These are phyloP conservation scores for Torymus tubicola DNA, from an alignment of 2,888 invertebrate genomes.

Conservation along the genomic window DNA sequence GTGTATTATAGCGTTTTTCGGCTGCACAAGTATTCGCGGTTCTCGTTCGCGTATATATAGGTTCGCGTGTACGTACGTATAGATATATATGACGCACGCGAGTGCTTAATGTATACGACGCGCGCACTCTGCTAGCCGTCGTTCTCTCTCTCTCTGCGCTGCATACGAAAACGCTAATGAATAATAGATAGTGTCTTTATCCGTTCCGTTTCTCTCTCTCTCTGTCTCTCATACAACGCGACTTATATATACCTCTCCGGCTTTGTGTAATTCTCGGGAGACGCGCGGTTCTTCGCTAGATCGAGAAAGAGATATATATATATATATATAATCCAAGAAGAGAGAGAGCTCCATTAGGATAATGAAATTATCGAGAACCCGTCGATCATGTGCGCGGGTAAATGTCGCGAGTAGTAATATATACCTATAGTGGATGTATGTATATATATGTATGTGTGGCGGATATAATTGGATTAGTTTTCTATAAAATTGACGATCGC, in stretches of 20 bases:
- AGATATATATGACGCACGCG: slow-evolving; percentile 33
- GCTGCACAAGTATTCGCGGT: slow-evolving; percentile 12
- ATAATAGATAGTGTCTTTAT: slow-evolving; percentile 62
- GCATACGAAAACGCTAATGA: slow-evolving; percentile 65
- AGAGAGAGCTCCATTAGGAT: slow-evolving; percentile 33
- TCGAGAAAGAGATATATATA: neutral
- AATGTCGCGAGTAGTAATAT: too few species aligned
- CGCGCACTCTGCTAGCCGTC: too few species aligned
- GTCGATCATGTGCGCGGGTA: slow-evolving; percentile 20
- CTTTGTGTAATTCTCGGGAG: neutral
- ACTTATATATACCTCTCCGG: neutral
- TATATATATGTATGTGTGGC: too few species aligned
- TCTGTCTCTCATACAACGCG: neutral
- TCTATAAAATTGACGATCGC: too few species aligned
- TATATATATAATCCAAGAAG: slow-evolving; percentile 28
- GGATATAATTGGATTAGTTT: too few species aligned
- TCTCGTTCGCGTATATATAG: too few species aligned
- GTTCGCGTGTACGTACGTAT: too few species aligned
- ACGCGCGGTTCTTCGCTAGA: slow-evolving; percentile 11
- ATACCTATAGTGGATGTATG: too few species aligned
- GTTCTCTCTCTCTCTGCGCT: slow-evolving; percentile 33
- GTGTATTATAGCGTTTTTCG: neutral
- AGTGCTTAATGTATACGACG: slow-evolving; percentile 61
- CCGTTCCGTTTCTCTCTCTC: slow-evolving; percentile 29
- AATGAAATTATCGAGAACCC: slow-evolving; percentile 46